Evolutionary conservation across 2,113 vertebrate genomes (phyloP).

Genomic region (Spilogale gracilis): DNA sequence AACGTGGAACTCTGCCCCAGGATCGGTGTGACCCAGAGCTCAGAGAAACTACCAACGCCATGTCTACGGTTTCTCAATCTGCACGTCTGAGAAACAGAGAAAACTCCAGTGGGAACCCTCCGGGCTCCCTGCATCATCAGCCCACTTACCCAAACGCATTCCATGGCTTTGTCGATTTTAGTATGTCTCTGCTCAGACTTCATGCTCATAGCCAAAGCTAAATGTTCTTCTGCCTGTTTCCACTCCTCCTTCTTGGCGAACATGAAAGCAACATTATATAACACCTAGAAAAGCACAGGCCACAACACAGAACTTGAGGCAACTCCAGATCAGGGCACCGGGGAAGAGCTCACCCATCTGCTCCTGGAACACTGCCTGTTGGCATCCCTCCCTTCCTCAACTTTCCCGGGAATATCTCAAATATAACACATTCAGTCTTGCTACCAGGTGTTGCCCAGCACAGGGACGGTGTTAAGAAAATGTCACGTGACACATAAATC

Average conservation of each 20-base stretch:
- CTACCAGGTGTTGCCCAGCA: not conserved
- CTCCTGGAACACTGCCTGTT: not conserved
- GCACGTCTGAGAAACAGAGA: fast-evolving
- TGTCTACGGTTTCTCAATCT: fast-evolving
- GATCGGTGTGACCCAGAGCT: not conserved
- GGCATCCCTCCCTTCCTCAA: not conserved
- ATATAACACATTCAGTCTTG: fast-evolving
- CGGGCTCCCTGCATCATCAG: fast-evolving
- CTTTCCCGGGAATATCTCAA: not conserved
- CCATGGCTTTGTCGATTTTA: slow-evolving; percentile 93
- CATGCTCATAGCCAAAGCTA: slow-evolving; percentile 89
- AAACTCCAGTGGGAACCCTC: too few species aligned
- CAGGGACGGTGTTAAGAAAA: not conserved
- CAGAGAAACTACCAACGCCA: not conserved
- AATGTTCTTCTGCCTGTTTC: slow-evolving; percentile 93
- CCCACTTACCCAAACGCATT: slow-evolving; percentile 91
- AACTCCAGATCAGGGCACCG: not conserved
- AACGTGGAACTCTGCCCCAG: not conserved
- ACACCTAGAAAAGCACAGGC: slow-evolving; percentile 87
- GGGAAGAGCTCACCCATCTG: not conserved
- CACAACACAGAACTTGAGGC: not conserved
- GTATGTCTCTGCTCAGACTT: slow-evolving; percentile 93
- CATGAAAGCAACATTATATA: slow-evolving; percentile 93
- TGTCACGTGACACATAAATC: not conserved
- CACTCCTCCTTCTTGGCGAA: slow-evolving; percentile 91